Base-by-base conservation (phyloP, 2,888 invertebrate genomes). In the Candidula unifasciata region DNA sequence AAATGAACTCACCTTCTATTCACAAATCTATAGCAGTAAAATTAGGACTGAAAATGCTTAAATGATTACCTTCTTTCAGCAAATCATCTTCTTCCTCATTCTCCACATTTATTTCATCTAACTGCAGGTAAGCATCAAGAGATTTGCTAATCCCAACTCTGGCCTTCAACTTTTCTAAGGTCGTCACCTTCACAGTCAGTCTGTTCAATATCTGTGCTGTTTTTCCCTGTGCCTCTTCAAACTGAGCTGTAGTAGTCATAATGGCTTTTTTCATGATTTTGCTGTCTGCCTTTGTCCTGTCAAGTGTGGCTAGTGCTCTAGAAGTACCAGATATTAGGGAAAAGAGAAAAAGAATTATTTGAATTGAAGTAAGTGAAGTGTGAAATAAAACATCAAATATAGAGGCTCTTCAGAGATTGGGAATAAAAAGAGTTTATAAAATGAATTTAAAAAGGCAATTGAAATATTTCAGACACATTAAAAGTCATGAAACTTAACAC, bases 251-350 rank as follows among this genome's bases (percentile, higher is more conserved):
- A 83, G 92, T 91, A 71, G 89, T 90, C 86, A 92, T 92, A 77
- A 93, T 93, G 57, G 90, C 91, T 84, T 93, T 91, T 86, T 91
- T 92, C 93, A 93, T 93, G 68, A 90, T 89, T 84, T 91, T 91
- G 52, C 91, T 91, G 89, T 93, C 93, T 68, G 88, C 89, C 78
- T 93, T 89, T 0, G 93, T 93, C 87, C 92, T 91, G 85, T 93
- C 92, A 82, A 94, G 86, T n/a, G 93, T 93, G n/a, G 90, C 87
- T n/a, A 94, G 76, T 6, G 92, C 93, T 89, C 92, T 93, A n/a
- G n/a, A n/a, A n/a, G n/a, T n/a, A n/a, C n/a, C n/a, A n/a, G n/a
- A n/a, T n/a, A n/a, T n/a, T n/a, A n/a, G n/a, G n/a, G n/a, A n/a
- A n/a, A n/a, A n/a, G n/a, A n/a, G n/a, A n/a, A n/a, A n/a, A n/a